Base-by-base conservation (phyloP, 2,888 invertebrate genomes). In the Mayetiola destructor region DNA sequence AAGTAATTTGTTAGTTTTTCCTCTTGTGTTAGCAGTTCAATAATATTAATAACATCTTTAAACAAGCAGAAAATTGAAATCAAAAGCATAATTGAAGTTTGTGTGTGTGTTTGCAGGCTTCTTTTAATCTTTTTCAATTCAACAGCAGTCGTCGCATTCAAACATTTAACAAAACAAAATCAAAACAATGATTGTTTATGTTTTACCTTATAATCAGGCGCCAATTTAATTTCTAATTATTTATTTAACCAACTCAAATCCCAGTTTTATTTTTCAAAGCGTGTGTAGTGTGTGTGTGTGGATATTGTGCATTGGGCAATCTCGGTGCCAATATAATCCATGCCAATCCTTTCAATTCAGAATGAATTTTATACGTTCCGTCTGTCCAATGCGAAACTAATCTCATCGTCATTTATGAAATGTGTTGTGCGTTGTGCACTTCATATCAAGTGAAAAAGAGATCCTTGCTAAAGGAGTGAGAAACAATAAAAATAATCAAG, bases 161-260 rank as follows among this genome's bases (percentile, higher is more conserved):
- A 40, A 39, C 10, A 23, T 21, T 21, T 4, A 42, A 42, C 42
- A 21, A 42, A n/a, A n/a, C n/a, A 42, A 42, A 42, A 42, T 42
- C 42, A 42, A 42, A 42, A 42, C 42, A 42, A 21, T 29, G 29
- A 52, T 29, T 52, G 27, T 52, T 52, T 29, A 52, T 52, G 52
- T 52, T 52, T 52, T 29, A 52, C 52, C 52, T 52, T 29, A 27
- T 52, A 52, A 52, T 52, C 30, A 52, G 29, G 29, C 52, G 30
- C 10, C 52, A 52, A 52, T 52, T 29, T 29, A 52, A 52, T 52
- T 52, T 52, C 52, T 29, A n/a, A 52, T 29, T 29, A 52, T 52
- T 29, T 29, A 52, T 52, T 52, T 29, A 52, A 16, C 29, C 52
- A 52, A 29, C 52, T 52, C 30, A 52, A 42, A 52, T 52, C 52